These are phyloP conservation scores for Cotesia vestalis DNA, from an alignment of 1,140 invertebrate species.

Conservation along the genomic window DNA sequence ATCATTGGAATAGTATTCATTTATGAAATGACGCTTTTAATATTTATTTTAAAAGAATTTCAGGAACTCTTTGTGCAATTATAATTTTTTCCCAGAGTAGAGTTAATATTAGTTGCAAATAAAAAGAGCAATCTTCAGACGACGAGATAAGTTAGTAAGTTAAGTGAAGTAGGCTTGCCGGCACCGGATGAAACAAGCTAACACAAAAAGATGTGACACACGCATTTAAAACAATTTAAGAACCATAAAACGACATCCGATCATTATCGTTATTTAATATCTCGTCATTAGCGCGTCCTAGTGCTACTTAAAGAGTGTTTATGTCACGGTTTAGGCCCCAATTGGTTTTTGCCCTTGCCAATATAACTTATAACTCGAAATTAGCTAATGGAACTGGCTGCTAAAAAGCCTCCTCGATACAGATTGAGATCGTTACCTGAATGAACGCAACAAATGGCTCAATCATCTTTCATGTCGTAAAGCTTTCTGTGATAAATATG, in stretches of 20 bases:
- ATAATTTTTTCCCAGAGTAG: too few species aligned
- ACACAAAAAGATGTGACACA: neutral
- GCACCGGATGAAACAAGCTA: too few species aligned
- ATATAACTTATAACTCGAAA: conserved; percentile 3
- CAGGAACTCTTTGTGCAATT: too few species aligned
- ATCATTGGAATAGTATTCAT: too few species aligned
- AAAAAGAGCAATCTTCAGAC: too few species aligned
- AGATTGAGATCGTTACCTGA: conserved; percentile 29
- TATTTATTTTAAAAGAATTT: too few species aligned
- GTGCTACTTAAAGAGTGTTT: conserved; percentile 57
- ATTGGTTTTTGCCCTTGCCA: conserved; percentile 21
- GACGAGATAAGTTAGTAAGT: too few species aligned
- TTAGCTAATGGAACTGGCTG: conserved; percentile 25
- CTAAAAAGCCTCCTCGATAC: neutral
- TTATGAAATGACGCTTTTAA: too few species aligned
- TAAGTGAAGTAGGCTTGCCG: too few species aligned
- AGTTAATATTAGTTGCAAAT: too few species aligned
- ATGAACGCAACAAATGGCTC: conserved; percentile 51
- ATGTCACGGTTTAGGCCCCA: conserved; percentile 46
- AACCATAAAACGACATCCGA: conserved; percentile 45
- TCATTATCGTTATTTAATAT: conserved; percentile 68
- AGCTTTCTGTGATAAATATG: neutral
- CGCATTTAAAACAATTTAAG: too few species aligned
- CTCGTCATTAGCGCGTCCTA: conserved; percentile 64
- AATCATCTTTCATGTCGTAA: conserved; percentile 51